Evolutionary conservation across 2,888 invertebrate genomes (phyloP).

Genomic region (Eilema caniola): DNA sequence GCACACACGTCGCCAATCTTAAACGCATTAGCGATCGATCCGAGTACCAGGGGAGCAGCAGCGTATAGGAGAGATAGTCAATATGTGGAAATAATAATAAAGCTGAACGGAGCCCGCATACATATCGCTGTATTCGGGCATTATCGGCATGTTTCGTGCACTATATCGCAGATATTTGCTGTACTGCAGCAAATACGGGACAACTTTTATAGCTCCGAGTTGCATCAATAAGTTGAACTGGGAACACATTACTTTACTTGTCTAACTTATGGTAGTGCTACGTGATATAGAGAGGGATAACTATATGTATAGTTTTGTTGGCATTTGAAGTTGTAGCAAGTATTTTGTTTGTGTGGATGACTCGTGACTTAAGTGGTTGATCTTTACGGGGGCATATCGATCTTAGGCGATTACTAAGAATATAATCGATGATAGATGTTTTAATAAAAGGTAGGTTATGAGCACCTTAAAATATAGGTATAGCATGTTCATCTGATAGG

Average conservation of each 20-base stretch:
- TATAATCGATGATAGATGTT: no score
- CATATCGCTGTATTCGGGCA: conserved; percentile 58
- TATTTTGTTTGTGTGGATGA: not conserved
- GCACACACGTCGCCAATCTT: conserved; percentile 39
- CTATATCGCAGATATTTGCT: conserved; percentile 15
- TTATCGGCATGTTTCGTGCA: conserved; percentile 22
- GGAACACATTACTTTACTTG: not conserved
- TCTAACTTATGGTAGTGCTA: conserved; percentile 12
- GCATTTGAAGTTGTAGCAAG: not conserved
- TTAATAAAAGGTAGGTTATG: no score
- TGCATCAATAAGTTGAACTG: conserved; percentile 11
- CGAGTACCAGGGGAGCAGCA: conserved; percentile 26
- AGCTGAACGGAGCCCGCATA: conserved; percentile 78
- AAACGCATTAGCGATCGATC: conserved; percentile 54
- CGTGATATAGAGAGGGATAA: not conserved
- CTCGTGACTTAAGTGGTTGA: not conserved
- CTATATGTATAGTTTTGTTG: not conserved
- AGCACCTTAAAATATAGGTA: no score
- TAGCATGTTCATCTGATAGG: no score
- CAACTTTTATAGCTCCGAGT: conserved; percentile 7
- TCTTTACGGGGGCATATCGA: not conserved
- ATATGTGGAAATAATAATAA: conserved; percentile 86
- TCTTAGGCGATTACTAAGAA: no score
- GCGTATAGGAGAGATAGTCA: conserved; percentile 66
- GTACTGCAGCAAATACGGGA: conserved; percentile 8